Base-by-base conservation (phyloP, 1,140 invertebrate species). In the Drosophila subpulchrella region DNA sequence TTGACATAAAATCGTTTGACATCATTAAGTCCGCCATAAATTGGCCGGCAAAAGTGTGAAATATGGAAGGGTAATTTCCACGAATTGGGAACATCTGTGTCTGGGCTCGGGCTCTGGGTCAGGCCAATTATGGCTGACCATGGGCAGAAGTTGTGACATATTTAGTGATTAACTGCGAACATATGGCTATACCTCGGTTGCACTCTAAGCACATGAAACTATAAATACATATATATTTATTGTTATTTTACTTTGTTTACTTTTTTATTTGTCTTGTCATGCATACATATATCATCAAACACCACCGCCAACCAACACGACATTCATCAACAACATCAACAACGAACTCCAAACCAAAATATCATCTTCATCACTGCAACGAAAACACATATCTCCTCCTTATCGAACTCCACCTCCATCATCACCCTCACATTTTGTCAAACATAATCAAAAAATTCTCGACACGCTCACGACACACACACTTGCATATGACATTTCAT, bases 31-130 rank as follows among this genome's bases (percentile, higher is more conserved):
- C 55, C 58, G 51, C 72, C 61, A 58, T 75, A 67, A 84, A 84
- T 73, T 84, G 70, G 72, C 50, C 63, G 54, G 73, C 77, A 78
- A 85, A 86, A 82, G 83, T 88, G 83, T 88, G 83, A 86, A 86
- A 88, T 88, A 88, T 88, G 83, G 61, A 83, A 76, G 50, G 55
- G 62, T 59, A 68, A 65, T 76, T 71, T 76, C 42, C 47, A 42
- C 10, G 51, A 63, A 82, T 62, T 86, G 78, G 78, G 82, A 66
- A 78, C 80, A 72, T 76, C 38, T 71, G 58, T 47, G 38, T 15
- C 60, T 44, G 30, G 54, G 46, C 30, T 58, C 55, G 73, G 61
- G 17, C 41, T 47, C 57, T 62, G 78, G 80, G 76, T 79, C 81
- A 76, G 66, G 62, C 67, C 55, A 81, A 81, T 81, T 81, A 77